A percentile compares a stretch with the other conserved stretches of the same genome.
These are phyloP conservation scores for Notoglanidium macrostoma DNA, from an alignment of 2,797 vertebrate genomes.

Conservation along the genomic window DNA sequence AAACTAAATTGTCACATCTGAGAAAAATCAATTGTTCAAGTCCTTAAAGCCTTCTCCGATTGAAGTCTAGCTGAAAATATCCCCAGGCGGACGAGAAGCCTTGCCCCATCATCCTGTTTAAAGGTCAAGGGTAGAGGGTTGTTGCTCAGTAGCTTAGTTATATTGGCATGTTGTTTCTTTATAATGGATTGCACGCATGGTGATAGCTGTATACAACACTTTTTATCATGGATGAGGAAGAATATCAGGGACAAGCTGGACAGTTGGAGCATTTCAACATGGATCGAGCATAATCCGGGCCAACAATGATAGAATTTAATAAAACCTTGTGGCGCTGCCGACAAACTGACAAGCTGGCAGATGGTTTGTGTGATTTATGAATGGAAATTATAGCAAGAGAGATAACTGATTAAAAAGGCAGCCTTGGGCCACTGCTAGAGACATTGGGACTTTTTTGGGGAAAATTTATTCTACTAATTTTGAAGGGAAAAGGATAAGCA, in stretches of 20 bases:
- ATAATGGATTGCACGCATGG: conserved; percentile 74
- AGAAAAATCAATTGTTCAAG: conserved; percentile 22
- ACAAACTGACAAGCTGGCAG: conserved; percentile 68
- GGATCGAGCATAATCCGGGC: conserved; percentile 76
- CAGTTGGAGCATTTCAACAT: conserved; percentile 69
- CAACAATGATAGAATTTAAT: conserved; percentile 71
- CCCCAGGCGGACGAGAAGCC: conserved; percentile 63
- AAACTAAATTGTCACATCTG: conserved; percentile 9
- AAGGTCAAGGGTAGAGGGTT: conserved; percentile 78
- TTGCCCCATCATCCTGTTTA: conserved; percentile 69
- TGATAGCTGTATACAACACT: conserved; percentile 72
- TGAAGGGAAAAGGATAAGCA: conserved; percentile 72
- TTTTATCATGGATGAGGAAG: conserved; percentile 74
- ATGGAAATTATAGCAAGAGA: conserved; percentile 77
- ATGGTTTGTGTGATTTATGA: conserved; percentile 82
- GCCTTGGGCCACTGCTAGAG: conserved; percentile 71
- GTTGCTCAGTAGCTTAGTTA: conserved; percentile 72
- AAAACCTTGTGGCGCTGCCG: conserved; percentile 69
- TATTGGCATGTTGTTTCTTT: conserved; percentile 70
- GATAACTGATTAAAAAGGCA: conserved; percentile 78
- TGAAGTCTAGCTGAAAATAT: conserved; percentile 12
- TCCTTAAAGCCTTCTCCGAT: conserved; percentile 10
- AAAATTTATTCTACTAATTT: conserved; percentile 72
- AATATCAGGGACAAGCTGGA: conserved; percentile 66
- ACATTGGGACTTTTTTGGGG: conserved; percentile 71